Base-by-base conservation (phyloP, 2,888 invertebrate species). In the Brassicogethes aeneus region DNA sequence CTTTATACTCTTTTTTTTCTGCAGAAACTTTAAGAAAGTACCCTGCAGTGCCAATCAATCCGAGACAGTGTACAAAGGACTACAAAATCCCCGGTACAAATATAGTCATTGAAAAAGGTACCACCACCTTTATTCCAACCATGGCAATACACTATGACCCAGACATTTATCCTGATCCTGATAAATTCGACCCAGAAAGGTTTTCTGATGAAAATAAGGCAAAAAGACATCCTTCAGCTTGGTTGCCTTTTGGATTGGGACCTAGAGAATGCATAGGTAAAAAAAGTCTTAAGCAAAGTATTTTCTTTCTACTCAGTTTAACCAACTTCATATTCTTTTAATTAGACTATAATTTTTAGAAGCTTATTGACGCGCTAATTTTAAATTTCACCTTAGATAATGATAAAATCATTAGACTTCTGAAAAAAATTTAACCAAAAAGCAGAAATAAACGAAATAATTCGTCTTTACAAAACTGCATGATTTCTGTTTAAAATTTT, bases 101-200 rank as follows among this genome's bases (percentile, higher is more conserved):
- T 7, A 36, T 41, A 7, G 32, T 29, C 7, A 31, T 45, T 30
- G 10, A 37, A 17, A 45, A 45, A 36, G 46, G 46, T 2, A 34
- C 35, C 1, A 17, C 14, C 8, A 40, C 43, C 8, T 12, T 34
- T 8, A 44, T 66, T 17, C 59, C 64, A 2, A 50, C 57, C 16
- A 46, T 50, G 39, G 57, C 59, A 14, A 54, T 68, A 23, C 68
- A 69, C 37, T 54, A 57, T 16, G 65, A 66, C 43, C 59, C 61
- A 1, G 51, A 60, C 17, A 56, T 62, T 43, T 68, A 59, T 44
- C 63, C 64, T 2, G 53, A 68, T 39, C 67, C 69, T 0, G 51
- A 59, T 34, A 56, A 51, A 29, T 64, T 63, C 41, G 56, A 61
- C 43, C 64, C 64, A 2, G 60, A 61, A 10, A 49, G 64, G 42